These are phyloP conservation scores for Spea hammondii DNA, from an alignment of 2,797 vertebrate species.

Conservation along the genomic window DNA sequence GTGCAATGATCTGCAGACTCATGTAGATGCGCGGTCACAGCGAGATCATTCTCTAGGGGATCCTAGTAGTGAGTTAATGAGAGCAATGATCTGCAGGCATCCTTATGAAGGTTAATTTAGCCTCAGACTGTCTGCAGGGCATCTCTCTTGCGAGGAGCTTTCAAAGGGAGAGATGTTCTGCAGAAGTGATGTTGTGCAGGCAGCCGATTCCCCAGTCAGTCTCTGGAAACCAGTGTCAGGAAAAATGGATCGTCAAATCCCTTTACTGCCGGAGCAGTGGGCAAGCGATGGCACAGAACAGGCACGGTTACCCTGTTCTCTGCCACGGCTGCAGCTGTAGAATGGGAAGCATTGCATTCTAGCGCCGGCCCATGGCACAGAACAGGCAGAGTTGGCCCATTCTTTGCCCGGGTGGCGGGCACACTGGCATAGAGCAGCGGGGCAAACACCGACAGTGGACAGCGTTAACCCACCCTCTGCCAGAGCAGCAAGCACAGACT, in stretches of 20 bases:
- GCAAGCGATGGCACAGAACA: slow-evolving; percentile 4
- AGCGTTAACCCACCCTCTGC: slow-evolving; percentile 31
- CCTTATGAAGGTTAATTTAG: slow-evolving; percentile 5
- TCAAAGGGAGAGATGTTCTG: slow-evolving; percentile 13
- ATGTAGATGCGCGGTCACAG: too few relatives aligned
- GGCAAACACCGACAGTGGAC: slow-evolving; percentile 30
- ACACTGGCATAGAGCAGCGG: background rate
- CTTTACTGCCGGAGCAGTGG: slow-evolving; percentile 37
- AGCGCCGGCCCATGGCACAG: slow-evolving; percentile 34
- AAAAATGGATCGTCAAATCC: slow-evolving; percentile 7
- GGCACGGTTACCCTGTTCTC: slow-evolving; percentile 25
- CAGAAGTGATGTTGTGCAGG: background rate
- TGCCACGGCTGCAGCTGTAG: slow-evolving; percentile 35
- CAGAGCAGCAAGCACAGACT: slow-evolving; percentile 32
- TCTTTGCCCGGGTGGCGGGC: slow-evolving; percentile 13
- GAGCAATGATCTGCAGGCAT: slow-evolving; percentile 35
- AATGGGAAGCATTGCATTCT: slow-evolving; percentile 10
- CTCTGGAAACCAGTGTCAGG: slow-evolving; percentile 26
- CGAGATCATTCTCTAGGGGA: too few relatives aligned
- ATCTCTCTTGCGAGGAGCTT: background rate
- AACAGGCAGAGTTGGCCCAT: slow-evolving; percentile 17
- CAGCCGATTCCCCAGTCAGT: background rate
- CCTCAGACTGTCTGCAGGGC: background rate
- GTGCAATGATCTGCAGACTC: background rate
- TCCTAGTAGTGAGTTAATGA: background rate